Percentiles rank a stretch among this genome's conserved stretches.
Evolutionary conservation across 2,797 vertebrate species (phyloP).

Genomic region (Rallus crepitans): DNA sequence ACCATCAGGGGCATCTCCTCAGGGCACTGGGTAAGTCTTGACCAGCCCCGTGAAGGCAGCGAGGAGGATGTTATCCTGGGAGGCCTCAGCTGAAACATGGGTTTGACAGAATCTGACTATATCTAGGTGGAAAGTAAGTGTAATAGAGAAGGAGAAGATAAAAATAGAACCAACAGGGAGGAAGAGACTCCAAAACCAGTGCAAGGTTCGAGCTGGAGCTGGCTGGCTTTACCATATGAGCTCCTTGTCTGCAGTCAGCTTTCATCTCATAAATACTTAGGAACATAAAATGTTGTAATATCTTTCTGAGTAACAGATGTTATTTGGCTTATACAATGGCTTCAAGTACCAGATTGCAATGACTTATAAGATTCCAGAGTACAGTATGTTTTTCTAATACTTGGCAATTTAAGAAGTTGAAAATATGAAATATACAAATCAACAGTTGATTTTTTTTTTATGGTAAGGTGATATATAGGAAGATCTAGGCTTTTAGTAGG

Average conservation of each 20-base stretch:
- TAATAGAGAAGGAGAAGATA: not conserved
- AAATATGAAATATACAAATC: not conserved
- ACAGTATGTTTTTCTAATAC: conserved; percentile 33
- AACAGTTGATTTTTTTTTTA: not conserved
- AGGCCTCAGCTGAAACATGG: rapidly evolving
- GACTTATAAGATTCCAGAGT: conserved; percentile 27
- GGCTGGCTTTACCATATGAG: not conserved
- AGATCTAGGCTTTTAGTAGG: not conserved
- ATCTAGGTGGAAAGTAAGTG: not conserved
- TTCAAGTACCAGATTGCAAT: conserved; percentile 45
- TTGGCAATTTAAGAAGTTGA: not conserved
- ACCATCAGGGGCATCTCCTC: not conserved
- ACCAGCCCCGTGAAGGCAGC: not conserved
- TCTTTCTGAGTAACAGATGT: conserved; percentile 9
- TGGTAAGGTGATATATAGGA: not conserved
- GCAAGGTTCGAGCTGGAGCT: not conserved
- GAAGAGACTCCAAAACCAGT: not conserved
- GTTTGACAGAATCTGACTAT: not conserved
- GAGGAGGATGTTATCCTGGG: rapidly evolving
- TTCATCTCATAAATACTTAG: not conserved
- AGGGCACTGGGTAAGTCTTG: not conserved
- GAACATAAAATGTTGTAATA: not conserved
- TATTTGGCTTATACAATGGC: conserved; percentile 42
- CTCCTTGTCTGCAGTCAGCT: not conserved
- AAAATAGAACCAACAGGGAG: not conserved